These are phyloP conservation scores for Thymelicus acteon DNA, from an alignment of 2,888 invertebrate genomes.

Conservation along the genomic window DNA sequence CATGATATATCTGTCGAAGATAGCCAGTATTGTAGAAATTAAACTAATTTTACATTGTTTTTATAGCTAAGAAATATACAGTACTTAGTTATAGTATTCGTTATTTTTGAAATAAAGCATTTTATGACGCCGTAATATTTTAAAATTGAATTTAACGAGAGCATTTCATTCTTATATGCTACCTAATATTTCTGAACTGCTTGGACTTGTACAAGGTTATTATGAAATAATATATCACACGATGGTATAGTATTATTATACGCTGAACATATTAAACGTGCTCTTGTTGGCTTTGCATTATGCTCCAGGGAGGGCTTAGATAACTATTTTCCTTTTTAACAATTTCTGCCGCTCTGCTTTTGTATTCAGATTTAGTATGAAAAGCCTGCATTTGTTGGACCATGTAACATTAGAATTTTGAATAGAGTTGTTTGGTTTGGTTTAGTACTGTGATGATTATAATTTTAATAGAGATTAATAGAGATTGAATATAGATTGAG, in stretches of 20 bases:
- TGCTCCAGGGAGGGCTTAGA: constrained; percentile 20
- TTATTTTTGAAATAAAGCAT: background rate
- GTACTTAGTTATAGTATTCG: no score
- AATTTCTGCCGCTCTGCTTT: constrained; percentile 18
- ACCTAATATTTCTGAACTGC: constrained; percentile 28
- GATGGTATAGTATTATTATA: constrained; percentile 23
- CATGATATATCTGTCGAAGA: no score
- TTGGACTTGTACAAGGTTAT: constrained; percentile 41
- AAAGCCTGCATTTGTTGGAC: constrained; percentile 3
- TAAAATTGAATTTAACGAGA: constrained; percentile 6
- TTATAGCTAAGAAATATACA: no score
- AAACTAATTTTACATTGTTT: no score
- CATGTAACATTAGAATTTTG: background rate
- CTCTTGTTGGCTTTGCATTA: constrained; percentile 27
- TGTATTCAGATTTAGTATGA: constrained; percentile 20
- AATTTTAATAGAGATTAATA: no score
- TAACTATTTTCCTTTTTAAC: constrained; percentile 14
- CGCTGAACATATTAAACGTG: constrained; percentile 29
- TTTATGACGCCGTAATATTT: background rate
- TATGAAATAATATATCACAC: constrained; percentile 35
- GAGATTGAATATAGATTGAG: no score
- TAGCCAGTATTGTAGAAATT: no score
- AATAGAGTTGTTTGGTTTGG: background rate
- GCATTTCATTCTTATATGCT: constrained; percentile 20
- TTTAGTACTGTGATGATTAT: no score